Conservation (phyloP, 2,888 invertebrate species). For the Tholera decimalis region DNA sequence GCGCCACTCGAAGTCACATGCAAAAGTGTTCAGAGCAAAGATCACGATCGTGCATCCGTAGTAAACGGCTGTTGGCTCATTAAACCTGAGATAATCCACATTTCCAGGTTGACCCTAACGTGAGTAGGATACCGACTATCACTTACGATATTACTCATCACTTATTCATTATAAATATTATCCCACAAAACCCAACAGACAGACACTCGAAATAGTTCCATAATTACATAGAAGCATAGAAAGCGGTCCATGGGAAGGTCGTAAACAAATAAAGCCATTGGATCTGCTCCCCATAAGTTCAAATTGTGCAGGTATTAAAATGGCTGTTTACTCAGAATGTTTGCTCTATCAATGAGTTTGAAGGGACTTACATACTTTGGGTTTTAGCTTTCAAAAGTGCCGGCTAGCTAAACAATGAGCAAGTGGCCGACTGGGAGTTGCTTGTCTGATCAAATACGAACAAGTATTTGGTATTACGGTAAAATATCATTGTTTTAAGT, state of each 20-base stretch:
- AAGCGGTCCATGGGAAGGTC: constrained; percentile 79
- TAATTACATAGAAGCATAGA: constrained; percentile 69
- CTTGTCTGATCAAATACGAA: constrained; percentile 85
- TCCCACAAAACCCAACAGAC: constrained; percentile 43
- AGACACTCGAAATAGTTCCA: constrained; percentile 60
- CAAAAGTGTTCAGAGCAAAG: constrained; percentile 54
- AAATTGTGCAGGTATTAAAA: constrained; percentile 89
- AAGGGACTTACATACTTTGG: constrained; percentile 89
- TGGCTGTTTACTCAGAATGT: constrained; percentile 82
- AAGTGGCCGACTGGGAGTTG: constrained; percentile 85
- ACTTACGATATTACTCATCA: constrained; percentile 18
- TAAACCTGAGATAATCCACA: constrained; percentile 51
- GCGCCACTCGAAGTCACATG: constrained; percentile 23
- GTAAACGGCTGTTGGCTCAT: constrained; percentile 42
- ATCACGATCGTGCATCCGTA: constrained; percentile 50
- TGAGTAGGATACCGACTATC: constrained; percentile 34
- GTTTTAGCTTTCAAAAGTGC: constrained; percentile 91
- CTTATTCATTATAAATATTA: constrained; percentile 36
- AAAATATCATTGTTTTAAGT: constrained; percentile 82
- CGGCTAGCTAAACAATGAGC: constrained; percentile 85
- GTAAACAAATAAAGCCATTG: constrained; percentile 78
- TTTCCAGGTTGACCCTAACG: constrained; percentile 48
- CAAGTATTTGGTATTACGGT: constrained; percentile 82
- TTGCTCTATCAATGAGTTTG: constrained; percentile 88
- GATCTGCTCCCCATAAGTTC: constrained; percentile 88